Evolutionary conservation across 2,888 invertebrate genomes (phyloP).

Genomic region (Venusia cambrica): DNA sequence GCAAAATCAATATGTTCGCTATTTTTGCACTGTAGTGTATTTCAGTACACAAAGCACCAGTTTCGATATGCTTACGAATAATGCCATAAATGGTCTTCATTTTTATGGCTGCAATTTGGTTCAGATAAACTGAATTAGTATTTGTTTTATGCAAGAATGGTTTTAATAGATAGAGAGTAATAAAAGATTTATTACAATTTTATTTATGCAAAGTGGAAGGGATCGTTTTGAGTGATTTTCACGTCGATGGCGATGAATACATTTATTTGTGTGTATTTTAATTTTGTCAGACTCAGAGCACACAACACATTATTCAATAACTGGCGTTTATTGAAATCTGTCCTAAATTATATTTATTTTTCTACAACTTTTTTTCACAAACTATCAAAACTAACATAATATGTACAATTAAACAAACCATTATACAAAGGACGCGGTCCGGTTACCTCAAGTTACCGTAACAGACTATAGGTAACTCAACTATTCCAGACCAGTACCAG

Average conservation of each 20-base stretch:
- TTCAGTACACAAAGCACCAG: constrained; percentile 54
- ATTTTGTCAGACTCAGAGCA: constrained; percentile 6
- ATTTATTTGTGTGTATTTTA: constrained; percentile 1
- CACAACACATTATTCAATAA: no score
- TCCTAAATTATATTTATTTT: no score
- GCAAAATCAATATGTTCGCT: no score
- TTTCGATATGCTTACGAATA: constrained; percentile 77
- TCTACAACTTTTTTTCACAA: no score
- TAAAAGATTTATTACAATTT: constrained; percentile 34
- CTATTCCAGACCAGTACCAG: no score
- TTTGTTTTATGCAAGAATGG: constrained; percentile 74
- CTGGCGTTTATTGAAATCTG: background rate
- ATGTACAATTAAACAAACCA: no score
- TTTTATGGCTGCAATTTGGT: constrained; percentile 76
- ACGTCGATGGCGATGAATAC: constrained; percentile 7
- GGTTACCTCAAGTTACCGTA: no score
- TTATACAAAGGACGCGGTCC: no score
- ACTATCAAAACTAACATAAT: no score
- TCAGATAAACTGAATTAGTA: constrained; percentile 62
- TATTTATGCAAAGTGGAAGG: constrained; percentile 31
- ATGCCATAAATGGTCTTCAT: constrained; percentile 73
- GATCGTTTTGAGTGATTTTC: constrained; percentile 11
- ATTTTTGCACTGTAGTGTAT: constrained; percentile 55
- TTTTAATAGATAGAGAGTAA: constrained; percentile 48
- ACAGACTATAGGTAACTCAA: no score